phyloP scores from a whole-genome alignment of 2,113 vertebrate genomes.

The Alligator mississippiensis region DNA sequence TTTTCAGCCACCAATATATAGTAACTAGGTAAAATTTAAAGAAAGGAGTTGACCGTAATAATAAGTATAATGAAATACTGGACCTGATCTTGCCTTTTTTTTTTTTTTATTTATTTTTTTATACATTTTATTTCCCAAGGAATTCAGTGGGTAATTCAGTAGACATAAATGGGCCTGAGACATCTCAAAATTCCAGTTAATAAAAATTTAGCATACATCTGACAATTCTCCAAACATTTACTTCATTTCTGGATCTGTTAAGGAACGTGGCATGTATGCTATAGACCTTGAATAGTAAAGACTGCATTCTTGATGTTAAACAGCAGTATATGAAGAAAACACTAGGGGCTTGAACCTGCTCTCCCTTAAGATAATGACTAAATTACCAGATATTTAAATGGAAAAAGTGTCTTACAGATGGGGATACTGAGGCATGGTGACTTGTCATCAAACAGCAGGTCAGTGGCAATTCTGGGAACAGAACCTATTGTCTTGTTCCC shows the following conservation, averaged over 20 bases:
- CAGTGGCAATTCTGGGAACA: not conserved
- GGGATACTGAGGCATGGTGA: not conserved
- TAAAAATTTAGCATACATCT: not conserved
- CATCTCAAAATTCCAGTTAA: not conserved
- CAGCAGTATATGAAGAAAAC: not conserved
- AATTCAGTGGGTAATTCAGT: not conserved
- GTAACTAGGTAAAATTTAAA: not conserved
- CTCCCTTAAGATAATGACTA: not conserved
- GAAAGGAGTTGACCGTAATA: not conserved
- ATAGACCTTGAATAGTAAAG: fast-evolving
- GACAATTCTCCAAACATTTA: not conserved
- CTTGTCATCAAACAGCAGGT: not conserved
- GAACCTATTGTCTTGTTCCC: not conserved
- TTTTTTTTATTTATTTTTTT: not conserved
- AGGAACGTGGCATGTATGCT: not conserved
- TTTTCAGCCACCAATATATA: not conserved
- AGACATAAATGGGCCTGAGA: not conserved
- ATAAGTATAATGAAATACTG: not conserved
- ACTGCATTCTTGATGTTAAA: not conserved
- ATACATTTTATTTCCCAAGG: fast-evolving
- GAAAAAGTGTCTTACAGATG: not conserved
- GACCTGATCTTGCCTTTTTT: not conserved
- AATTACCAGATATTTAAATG: not conserved
- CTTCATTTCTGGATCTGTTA: not conserved
- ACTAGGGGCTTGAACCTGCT: not conserved